A percentile compares a stretch with the other conserved stretches of the same genome.
Conservation (phyloP, 2,113 vertebrate genomes). For the Micronycteris hirsuta region DNA sequence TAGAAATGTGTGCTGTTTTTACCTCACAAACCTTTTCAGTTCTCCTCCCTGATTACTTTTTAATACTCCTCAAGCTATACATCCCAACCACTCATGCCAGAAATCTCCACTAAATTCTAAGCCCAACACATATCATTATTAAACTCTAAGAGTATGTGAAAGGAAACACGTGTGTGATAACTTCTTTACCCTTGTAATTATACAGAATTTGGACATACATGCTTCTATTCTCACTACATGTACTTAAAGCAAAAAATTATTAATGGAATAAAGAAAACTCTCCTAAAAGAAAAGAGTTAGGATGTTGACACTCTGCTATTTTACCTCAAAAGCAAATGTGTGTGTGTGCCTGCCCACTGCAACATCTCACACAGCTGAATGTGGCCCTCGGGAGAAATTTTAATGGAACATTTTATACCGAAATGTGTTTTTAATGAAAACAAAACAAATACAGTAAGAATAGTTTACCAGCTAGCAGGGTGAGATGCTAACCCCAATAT, state of each 20-base stretch:
- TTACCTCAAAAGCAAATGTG: conserved; percentile 23
- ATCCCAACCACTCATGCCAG: not conserved
- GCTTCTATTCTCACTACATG: not conserved
- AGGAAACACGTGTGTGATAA: not conserved
- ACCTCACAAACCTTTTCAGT: conserved; percentile 2
- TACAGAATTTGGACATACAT: not conserved
- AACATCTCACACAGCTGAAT: not conserved
- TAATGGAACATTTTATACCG: conserved; percentile 33
- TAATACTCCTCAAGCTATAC: not conserved
- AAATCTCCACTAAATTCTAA: not conserved
- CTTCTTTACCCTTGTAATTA: not conserved
- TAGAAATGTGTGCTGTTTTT: conserved; percentile 18
- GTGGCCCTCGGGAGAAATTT: not conserved
- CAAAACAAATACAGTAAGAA: conserved; percentile 19
- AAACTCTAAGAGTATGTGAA: not conserved
- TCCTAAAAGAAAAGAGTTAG: not conserved
- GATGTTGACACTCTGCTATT: not conserved
- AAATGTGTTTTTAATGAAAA: conserved; percentile 53
- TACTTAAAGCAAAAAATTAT: not conserved
- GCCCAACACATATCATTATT: not conserved
- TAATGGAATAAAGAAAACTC: not conserved
- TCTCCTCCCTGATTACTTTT: not conserved
- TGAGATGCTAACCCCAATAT: not conserved
- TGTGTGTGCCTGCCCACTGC: not conserved
- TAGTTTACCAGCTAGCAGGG: not conserved